Evolutionary conservation across 1,140 invertebrate species (phyloP), one percentile per base, ranked within the genome.

Genomic region (Agrypnia vestita): DNA sequence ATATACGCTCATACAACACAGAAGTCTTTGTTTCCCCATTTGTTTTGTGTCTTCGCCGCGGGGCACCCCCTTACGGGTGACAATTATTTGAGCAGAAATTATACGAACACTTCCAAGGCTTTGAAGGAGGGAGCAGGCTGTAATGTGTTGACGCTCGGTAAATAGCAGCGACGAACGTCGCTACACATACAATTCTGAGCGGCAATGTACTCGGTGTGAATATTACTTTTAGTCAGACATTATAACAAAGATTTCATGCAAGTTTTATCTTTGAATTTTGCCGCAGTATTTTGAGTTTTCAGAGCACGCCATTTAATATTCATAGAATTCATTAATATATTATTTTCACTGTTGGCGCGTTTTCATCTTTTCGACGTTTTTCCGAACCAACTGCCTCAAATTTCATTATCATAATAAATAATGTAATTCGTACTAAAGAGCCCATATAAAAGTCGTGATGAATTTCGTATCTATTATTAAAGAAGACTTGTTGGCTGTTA

Each of bases 41-140:
- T 67, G 62, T 43, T 67, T 67, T 67, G 62, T 67, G 62, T 43
- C 62, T 47, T 46, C 43, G 62, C 62, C 62, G 44, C 62, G 62
- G 62, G 62, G 4, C n/a, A 19, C 13, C 62, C 43, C 62, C 62
- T 46, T 47, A 67, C 62, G n/a, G 43, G 43, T 67, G 62, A 67
- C 62, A 67, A 67, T 67, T 67, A 67, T 67, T 67, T 67, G 62
- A 67, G 43, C n/a, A 67, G 35, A 67, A 67, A 67, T 67, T 67
- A 67, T 67, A 67, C 19, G 62, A 62, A 62, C 59, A 62, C 59
- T 62, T 62, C 13, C 59, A 62, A 67, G n/a, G 62, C 62, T 67
- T 67, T 67, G 35, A 6, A 67, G 43, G n/a, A 67, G 43, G 44
- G 6, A 46, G 62, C 44, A 47, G 49, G 11, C 11, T 67, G 62